Evolutionary conservation across 2,888 invertebrate species (phyloP), one percentile per base, ranked within the genome.

Genomic region (Ditula angustiorana): DNA sequence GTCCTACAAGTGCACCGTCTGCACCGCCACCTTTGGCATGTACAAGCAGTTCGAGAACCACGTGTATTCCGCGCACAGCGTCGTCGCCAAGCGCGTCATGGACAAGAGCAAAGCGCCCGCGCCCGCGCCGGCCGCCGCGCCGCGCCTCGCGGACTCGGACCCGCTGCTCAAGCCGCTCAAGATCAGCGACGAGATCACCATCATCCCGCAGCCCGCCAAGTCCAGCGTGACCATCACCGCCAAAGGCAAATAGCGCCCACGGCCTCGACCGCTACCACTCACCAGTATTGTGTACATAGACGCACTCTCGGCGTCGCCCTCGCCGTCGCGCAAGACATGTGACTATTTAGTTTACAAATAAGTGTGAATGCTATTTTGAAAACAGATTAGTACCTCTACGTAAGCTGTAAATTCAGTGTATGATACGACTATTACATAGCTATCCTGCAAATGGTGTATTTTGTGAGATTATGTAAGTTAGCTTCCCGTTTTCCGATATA

Each of bases 1-100:
- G 69, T 98, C 98, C 23, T 98, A 98, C 94, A 98, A 98, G 89
- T 98, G 98, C 88, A 98, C 98, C 28, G 98, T 98, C 55, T 98
- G 98, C 89, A 98, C 98, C 64, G 98, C 98, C 62, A 98, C 98
- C 19, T 98, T 98, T 85, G 98, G 97, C 73, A 97, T 98, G 97
- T 98, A 98, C 93, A 97, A 98, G 92, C 97, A 98, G 79, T 98
- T 98, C 82, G 98, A 98, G 84, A 98, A 97, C 83, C 98, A 98
- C 86, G 98, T 98, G 2, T 98, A 98, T 83, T 97, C 98, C 35
- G 98, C 98, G 58, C 98, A 98, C 82, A 98, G 97, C 87, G 97
- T 97, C 37, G 97, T 97, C 47, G 97, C 97, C 46, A 97, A 97
- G 80, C 95, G 97, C 69, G 96, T 96, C 28, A 96, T 96, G 95